phyloP scores from a whole-genome alignment of 2,888 invertebrate species.

The Leptopilina myrica region DNA sequence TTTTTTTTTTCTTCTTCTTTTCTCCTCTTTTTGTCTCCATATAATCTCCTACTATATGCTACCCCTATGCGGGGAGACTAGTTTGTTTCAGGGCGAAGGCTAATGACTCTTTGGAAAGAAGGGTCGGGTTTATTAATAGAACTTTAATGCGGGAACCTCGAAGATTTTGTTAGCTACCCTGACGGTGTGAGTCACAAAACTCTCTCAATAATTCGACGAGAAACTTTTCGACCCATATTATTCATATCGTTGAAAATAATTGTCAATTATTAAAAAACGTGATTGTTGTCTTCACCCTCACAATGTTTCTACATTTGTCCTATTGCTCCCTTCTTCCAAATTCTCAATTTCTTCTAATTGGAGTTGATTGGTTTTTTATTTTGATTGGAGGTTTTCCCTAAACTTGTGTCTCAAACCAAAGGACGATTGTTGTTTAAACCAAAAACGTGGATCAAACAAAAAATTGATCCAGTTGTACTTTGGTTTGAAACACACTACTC shows the following conservation, averaged over 20 bases:
- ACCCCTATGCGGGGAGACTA: slow-evolving; percentile 21
- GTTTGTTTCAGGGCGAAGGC: slow-evolving; percentile 26
- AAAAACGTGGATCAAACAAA: too few species aligned
- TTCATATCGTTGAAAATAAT: not conserved
- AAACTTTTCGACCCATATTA: not conserved
- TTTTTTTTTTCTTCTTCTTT: too few species aligned
- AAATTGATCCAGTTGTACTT: too few species aligned
- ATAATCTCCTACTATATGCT: slow-evolving; percentile 9
- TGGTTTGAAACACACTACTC: too few species aligned
- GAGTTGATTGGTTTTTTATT: too few species aligned
- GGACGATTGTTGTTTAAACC: too few species aligned
- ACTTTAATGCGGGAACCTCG: slow-evolving; percentile 33
- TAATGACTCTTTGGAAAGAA: slow-evolving; percentile 31
- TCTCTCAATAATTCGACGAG: slow-evolving; percentile 19
- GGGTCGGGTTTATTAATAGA: slow-evolving; percentile 36
- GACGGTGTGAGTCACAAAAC: not conserved
- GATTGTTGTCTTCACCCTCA: not conserved
- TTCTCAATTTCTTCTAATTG: too few species aligned
- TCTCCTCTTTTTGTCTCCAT: not conserved
- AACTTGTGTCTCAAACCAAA: too few species aligned
- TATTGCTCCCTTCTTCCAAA: not conserved
- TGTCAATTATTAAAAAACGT: not conserved
- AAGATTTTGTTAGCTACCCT: slow-evolving; percentile 38
- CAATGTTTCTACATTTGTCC: not conserved
- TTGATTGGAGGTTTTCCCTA: too few species aligned